Conservation (phyloP, 1,140 invertebrate genomes). For the Drosophila suzukii region DNA sequence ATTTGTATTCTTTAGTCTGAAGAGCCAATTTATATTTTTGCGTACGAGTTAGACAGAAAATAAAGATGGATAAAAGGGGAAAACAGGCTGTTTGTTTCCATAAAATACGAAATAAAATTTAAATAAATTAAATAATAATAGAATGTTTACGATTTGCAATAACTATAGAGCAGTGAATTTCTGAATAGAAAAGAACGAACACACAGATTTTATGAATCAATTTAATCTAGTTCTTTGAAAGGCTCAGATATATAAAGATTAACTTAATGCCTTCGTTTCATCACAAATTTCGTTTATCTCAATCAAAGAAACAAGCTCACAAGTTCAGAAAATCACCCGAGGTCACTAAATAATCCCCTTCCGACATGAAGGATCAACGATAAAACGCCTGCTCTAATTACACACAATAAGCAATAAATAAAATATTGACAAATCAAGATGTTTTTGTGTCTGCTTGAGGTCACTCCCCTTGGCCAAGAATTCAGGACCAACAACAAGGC, state of each 20-base stretch:
- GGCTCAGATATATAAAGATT: no score
- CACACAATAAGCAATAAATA: conserved; percentile 76
- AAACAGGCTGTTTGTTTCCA: no score
- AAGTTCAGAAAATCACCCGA: conserved; percentile 12
- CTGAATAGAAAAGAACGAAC: no score
- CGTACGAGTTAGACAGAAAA: neutral
- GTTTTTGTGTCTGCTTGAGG: conserved; percentile 63
- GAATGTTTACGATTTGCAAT: no score
- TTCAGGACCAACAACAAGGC: conserved; percentile 4
- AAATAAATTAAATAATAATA: no score
- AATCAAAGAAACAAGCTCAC: conserved; percentile 1
- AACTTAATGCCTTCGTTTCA: neutral
- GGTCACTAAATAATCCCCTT: conserved; percentile 44
- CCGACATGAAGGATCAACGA: conserved; percentile 51
- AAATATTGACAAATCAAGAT: conserved; percentile 81
- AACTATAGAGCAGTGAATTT: no score
- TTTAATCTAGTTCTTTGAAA: neutral
- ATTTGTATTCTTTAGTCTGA: neutral
- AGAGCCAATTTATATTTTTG: conserved; percentile 1
- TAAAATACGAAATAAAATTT: no score
- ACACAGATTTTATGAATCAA: no score
- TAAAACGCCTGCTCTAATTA: conserved; percentile 70
- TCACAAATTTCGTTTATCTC: neutral
- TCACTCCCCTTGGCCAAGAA: conserved; percentile 11
- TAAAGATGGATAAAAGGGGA: no score